Conservation (phyloP, 2,888 invertebrate species). For the Leucoptera coffeella region DNA sequence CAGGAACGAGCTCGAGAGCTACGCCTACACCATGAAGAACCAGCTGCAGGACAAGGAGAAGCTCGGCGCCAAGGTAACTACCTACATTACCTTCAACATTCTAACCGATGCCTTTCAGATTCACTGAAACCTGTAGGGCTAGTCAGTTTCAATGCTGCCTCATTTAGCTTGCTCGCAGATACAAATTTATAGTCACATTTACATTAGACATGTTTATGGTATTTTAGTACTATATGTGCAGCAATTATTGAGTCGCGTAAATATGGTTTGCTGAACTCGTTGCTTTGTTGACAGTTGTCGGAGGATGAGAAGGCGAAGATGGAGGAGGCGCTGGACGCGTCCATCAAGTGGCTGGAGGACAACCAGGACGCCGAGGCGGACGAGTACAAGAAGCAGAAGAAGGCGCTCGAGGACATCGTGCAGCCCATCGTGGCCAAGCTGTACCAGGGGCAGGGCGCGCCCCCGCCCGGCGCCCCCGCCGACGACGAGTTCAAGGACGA, state of each 20-base stretch:
- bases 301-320: constrained; percentile 91
- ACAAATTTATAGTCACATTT: no score
- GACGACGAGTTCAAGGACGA: constrained; percentile 78
- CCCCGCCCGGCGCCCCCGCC: constrained; percentile 65
- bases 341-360: constrained; percentile 96
- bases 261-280: no score
- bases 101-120: no score
- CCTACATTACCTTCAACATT: no score
- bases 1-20: constrained; percentile 94
- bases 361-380: constrained; percentile 90
- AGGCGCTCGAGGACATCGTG: constrained; percentile 88
- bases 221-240: no score
- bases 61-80: constrained; percentile 74
- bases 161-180: no score
- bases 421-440: constrained; percentile 97
- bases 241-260: no score
- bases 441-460: constrained; percentile 81
- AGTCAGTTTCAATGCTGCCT: no score
- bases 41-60: constrained; percentile 96
- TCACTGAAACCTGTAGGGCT: no score
- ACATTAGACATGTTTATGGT: no score
- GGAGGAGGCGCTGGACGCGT: constrained; percentile 92
- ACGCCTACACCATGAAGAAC: constrained; percentile 96
- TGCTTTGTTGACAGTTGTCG: constrained; percentile 33
- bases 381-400: constrained; percentile 92